Base-by-base conservation (phyloP, 2,113 vertebrate genomes). In the Trematocara zebra region DNA sequence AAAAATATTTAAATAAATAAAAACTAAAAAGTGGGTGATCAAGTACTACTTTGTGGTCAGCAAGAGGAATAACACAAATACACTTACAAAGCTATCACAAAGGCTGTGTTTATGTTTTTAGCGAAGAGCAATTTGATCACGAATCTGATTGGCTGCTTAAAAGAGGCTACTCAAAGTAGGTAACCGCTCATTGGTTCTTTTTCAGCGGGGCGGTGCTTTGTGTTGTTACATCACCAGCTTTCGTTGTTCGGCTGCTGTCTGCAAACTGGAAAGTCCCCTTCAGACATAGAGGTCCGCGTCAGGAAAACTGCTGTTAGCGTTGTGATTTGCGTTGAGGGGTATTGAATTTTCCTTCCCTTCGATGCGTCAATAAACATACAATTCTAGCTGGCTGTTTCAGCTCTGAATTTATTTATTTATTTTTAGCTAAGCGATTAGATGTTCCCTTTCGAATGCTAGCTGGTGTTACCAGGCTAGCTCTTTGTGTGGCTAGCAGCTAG, bases 401-500 rank as follows among this genome's bases (percentile, higher is more conserved):
- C 33, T 12, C 51, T n/a, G 11, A 18, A 33, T 51, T 12, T 5
- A 12, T 33, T 78, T 37, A 18, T 8, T 42, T 7, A 5, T 57
- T 47, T 9, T 42, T 12, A 12, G 61, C 35, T 44, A 53, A 14
- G 14, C 35, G 28, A 89, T 26, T 84, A 67, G 47, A 86, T 87
- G 90, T 81, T 81, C 35, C 80, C 35, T 26, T 80, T 69, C 80
- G 74, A 85, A 84, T 57, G 87, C 84, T 90, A 88, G 88, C 89
- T 91, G 12, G 35, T 76, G 87, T 84, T 92, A 92, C 88, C 94
- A 83, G 83, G 89, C 93, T 96, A 94, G 93, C 90, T 93, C 91
- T 95, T 94, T 96, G 95, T 96, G 92, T 90, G 86, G 93, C 93
- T 95, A 93, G 91, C 90, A 92, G 90, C 88, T 94, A 89, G 92